These are phyloP conservation scores for Phaonia tiefii DNA, from an alignment of 2,888 invertebrate species.

Conservation along the genomic window DNA sequence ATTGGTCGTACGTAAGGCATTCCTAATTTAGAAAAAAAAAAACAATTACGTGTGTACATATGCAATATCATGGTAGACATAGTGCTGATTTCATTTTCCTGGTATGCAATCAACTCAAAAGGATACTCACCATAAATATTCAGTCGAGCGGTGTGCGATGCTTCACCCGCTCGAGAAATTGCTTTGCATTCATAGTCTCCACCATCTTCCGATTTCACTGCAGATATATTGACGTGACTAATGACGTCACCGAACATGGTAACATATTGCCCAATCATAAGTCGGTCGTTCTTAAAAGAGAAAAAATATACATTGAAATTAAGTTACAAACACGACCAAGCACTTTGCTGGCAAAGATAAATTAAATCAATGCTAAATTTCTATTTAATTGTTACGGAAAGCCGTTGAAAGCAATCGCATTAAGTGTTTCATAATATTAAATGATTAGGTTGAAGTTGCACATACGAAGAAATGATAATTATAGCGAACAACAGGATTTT, in stretches of 20 bases:
- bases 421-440: no score
- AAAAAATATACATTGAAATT: constrained; percentile 3
- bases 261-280: constrained; percentile 94
- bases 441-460: no score
- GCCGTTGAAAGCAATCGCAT: no score
- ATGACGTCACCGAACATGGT: constrained; percentile 95
- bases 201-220: constrained; percentile 92
- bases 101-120: constrained; percentile 57
- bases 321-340: background rate
- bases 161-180: constrained; percentile 88
- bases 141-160: constrained; percentile 90
- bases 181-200: constrained; percentile 93
- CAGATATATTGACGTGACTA: constrained; percentile 93
- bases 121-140: constrained; percentile 88
- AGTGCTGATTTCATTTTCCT: background rate
- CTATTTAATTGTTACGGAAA: no score
- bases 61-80: background rate
- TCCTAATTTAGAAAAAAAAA: constrained; percentile 78
- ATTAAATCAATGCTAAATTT: no score
- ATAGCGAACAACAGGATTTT: no score
- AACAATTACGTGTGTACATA: background rate
- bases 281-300: constrained; percentile 82
- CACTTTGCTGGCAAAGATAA: no score
- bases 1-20: constrained; percentile 91
- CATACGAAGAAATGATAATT: no score